These are phyloP conservation scores for Sebastes dallii DNA, from an alignment of 2,797 vertebrate species.

Conservation along the genomic window DNA sequence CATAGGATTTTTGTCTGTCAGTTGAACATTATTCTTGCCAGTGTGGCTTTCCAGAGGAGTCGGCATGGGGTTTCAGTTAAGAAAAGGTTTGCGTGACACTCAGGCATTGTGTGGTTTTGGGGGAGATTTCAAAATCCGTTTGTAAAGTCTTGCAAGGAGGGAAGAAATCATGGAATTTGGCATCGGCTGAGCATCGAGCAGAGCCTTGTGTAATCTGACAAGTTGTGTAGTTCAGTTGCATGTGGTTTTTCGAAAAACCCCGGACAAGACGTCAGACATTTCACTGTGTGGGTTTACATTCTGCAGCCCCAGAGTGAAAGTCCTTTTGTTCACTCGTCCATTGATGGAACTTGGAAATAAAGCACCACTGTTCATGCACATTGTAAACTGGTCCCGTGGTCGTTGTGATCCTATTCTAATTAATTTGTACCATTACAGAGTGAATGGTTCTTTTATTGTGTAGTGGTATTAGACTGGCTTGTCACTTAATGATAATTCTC, in stretches of 20 bases:
- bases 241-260: slow-evolving; percentile 49
- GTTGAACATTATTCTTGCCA: slow-evolving; percentile 50
- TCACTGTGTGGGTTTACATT: slow-evolving; percentile 57
- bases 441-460: slow-evolving; percentile 15
- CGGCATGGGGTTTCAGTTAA: slow-evolving; percentile 54
- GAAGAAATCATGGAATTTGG: slow-evolving; percentile 65
- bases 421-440: slow-evolving; percentile 13
- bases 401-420: slow-evolving; percentile 21
- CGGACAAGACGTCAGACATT: slow-evolving; percentile 56
- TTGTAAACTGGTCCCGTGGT: slow-evolving; percentile 28
- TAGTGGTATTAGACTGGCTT: not conserved
- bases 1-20: slow-evolving; percentile 42
- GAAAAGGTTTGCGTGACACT: slow-evolving; percentile 71
- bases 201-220: slow-evolving; percentile 67
- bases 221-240: slow-evolving; percentile 59
- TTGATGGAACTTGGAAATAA: slow-evolving; percentile 50
- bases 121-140: slow-evolving; percentile 54
- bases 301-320: slow-evolving; percentile 46
- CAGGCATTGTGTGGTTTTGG: slow-evolving; percentile 61
- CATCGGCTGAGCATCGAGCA: slow-evolving; percentile 30
- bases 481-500: not conserved
- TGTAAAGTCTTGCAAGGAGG: slow-evolving; percentile 57
- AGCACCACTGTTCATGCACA: slow-evolving; percentile 34
- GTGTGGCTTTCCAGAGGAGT: slow-evolving; percentile 51
- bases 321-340: slow-evolving; percentile 60